Evolutionary conservation across 92 coral and sea anemone genomes (phyloP).

Genomic region (Phenganax subtilis): DNA sequence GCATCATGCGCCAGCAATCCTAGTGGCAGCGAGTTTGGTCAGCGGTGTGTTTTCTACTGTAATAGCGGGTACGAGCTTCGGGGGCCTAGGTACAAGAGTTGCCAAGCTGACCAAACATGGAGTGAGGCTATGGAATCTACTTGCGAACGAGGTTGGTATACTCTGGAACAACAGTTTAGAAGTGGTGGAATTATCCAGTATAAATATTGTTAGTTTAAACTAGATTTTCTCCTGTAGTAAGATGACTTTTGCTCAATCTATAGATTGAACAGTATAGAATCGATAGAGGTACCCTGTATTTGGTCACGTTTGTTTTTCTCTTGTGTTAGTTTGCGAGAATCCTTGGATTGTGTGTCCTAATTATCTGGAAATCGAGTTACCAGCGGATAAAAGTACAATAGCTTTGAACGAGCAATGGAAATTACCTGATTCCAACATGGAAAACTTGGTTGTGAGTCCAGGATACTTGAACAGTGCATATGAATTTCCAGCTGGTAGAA

Average conservation of each 20-base stretch:
- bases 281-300: neutral
- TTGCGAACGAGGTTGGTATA: slow-evolving; percentile 69
- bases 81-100: slow-evolving; percentile 84
- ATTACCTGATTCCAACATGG: slow-evolving; percentile 77
- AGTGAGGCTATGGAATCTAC: slow-evolving; percentile 63
- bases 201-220: no score
- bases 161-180: neutral
- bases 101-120: slow-evolving; percentile 78
- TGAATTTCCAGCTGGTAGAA: slow-evolving; percentile 83
- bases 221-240: neutral
- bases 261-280: neutral
- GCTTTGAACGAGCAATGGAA: slow-evolving; percentile 80
- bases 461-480: slow-evolving; percentile 65
- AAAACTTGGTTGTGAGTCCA: slow-evolving; percentile 61
- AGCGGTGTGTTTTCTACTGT: slow-evolving; percentile 86
- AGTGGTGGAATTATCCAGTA: no score
- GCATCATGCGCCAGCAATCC: slow-evolving; percentile 61
- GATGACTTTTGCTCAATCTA: neutral
- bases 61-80: slow-evolving; percentile 74
- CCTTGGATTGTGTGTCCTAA: slow-evolving; percentile 94
- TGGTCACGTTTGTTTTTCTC: neutral
- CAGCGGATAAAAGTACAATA: slow-evolving; percentile 50
- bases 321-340: slow-evolving; percentile 59
- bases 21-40: slow-evolving; percentile 78
- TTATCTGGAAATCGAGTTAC: slow-evolving; percentile 62